These are phyloP conservation scores for Ectropis grisescens DNA, from an alignment of 1,140 invertebrate species.

Conservation along the genomic window DNA sequence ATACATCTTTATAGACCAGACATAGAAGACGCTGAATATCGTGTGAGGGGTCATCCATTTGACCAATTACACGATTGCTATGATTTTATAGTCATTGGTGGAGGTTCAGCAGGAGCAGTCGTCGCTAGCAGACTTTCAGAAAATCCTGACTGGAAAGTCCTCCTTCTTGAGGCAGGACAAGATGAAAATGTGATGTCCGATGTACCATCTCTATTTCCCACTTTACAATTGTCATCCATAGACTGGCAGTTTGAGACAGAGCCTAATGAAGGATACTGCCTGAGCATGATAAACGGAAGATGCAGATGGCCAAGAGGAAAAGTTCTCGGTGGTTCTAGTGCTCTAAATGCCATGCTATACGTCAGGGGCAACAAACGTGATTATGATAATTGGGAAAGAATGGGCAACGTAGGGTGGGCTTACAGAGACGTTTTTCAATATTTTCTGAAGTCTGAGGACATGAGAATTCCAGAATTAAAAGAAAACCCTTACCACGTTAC, in stretches of 20 bases:
- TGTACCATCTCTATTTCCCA: conserved; percentile 80
- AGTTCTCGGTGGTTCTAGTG: conserved; percentile 86
- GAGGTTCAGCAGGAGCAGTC: conserved; percentile 86
- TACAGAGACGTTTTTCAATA: conserved; percentile 86
- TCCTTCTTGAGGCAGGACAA: conserved; percentile 86
- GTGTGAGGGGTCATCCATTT: conserved; percentile 66
- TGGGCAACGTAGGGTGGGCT: conserved; percentile 81
- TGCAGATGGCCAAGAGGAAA: conserved; percentile 84
- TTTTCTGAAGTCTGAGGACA: conserved; percentile 82
- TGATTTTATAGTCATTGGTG: conserved; percentile 86
- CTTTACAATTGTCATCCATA: conserved; percentile 77
- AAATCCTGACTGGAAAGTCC: conserved; percentile 76
- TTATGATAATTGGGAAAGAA: conserved; percentile 85
- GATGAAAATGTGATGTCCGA: conserved; percentile 83
- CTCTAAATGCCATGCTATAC: conserved; percentile 92
- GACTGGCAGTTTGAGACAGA: conserved; percentile 88
- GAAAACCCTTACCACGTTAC: conserved; percentile 77
- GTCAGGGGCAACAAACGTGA: conserved; percentile 86
- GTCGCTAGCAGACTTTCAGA: conserved; percentile 83
- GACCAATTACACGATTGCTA: conserved; percentile 71
- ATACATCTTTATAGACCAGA: conserved; percentile 75
- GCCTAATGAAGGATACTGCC: conserved; percentile 76
- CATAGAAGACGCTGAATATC: conserved; percentile 74
- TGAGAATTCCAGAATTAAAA: conserved; percentile 72
- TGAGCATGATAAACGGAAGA: conserved; percentile 72